Evolutionary conservation across 37 sponge, comb jelly and placozoan species (phyloP).

Genomic region (Amphimedon queenslandica): DNA sequence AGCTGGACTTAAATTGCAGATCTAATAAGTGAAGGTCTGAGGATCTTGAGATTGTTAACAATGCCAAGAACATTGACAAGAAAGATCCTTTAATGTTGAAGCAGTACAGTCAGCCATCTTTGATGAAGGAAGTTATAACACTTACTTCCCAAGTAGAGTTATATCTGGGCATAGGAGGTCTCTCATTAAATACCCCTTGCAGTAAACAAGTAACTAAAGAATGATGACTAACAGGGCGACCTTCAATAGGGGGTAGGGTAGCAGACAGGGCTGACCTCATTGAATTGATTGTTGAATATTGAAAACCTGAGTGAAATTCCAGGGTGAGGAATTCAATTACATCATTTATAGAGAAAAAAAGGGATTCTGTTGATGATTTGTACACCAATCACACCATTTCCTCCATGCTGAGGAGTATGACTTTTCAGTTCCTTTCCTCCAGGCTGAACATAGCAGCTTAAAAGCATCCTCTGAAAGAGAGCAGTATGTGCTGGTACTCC

Average conservation of each 20-base stretch:
- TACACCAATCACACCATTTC: constrained; percentile 46
- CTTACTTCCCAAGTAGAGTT: constrained; percentile 41
- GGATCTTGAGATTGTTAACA: too few species aligned
- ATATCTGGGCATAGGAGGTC: constrained; percentile 31
- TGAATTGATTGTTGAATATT: constrained; percentile 10
- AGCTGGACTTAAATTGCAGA: too few species aligned
- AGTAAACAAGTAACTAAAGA: constrained; percentile 22
- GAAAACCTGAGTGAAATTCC: constrained; percentile 25
- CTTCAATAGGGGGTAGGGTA: constrained; percentile 18
- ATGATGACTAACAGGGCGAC: constrained; percentile 25
- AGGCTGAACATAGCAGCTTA: constrained; percentile 12
- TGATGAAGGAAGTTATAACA: too few species aligned
- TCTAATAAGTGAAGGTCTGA: too few species aligned
- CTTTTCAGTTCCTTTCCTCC: constrained; percentile 33
- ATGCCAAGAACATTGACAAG: too few species aligned
- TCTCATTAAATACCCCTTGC: constrained; percentile 9
- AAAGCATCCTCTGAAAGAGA: constrained; percentile 34
- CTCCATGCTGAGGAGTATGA: constrained; percentile 42
- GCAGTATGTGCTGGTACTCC: neutral
- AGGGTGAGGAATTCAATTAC: constrained; percentile 30
- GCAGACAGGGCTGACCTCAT: constrained; percentile 36
- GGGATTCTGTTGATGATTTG: constrained; percentile 20
- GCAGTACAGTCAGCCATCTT: too few species aligned
- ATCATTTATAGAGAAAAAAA: constrained; percentile 15
- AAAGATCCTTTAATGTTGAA: too few species aligned